phyloP scores from a whole-genome alignment of 1,140 invertebrate species.

The Phymorhynchus buccinoides region DNA sequence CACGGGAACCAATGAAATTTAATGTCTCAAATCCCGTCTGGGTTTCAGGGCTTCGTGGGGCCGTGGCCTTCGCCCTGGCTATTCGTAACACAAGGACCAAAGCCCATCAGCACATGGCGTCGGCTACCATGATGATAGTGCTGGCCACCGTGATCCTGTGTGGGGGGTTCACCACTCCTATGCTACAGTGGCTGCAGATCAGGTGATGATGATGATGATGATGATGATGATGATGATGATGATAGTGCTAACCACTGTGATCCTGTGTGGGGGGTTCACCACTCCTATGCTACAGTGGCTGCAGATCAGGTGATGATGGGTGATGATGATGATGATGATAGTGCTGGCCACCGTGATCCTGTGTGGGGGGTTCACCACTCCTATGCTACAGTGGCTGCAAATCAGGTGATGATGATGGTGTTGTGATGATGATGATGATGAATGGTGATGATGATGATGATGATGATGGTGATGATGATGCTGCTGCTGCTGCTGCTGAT shows the following conservation, averaged over 20 bases:
- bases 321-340: too few species aligned
- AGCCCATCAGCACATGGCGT: slow-evolving; percentile 93
- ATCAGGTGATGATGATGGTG: too few species aligned
- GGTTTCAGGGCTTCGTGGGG: slow-evolving; percentile 86
- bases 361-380: too few species aligned
- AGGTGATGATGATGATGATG: slow-evolving; percentile 52
- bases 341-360: too few species aligned
- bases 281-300: slow-evolving; percentile 74
- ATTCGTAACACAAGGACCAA: slow-evolving; percentile 94
- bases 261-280: too few species aligned
- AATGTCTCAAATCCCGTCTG: too few species aligned
- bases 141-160: slow-evolving; percentile 96
- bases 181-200: slow-evolving; percentile 88
- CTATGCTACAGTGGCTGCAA: too few species aligned
- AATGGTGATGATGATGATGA: too few species aligned
- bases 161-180: slow-evolving; percentile 91
- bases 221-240: slow-evolving; percentile 77
- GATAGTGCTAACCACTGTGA: slow-evolving; percentile 74
- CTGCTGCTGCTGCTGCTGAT: too few species aligned
- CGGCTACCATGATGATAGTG: slow-evolving; percentile 95
- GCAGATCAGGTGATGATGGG: slow-evolving; percentile 74
- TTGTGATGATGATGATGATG: too few species aligned
- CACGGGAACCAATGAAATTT: slow-evolving; percentile 89
- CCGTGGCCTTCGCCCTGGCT: slow-evolving; percentile 97
- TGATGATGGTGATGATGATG: too few species aligned